These are phyloP conservation scores for Falco concolor DNA, from an alignment of 2,797 vertebrate genomes.

Conservation along the genomic window DNA sequence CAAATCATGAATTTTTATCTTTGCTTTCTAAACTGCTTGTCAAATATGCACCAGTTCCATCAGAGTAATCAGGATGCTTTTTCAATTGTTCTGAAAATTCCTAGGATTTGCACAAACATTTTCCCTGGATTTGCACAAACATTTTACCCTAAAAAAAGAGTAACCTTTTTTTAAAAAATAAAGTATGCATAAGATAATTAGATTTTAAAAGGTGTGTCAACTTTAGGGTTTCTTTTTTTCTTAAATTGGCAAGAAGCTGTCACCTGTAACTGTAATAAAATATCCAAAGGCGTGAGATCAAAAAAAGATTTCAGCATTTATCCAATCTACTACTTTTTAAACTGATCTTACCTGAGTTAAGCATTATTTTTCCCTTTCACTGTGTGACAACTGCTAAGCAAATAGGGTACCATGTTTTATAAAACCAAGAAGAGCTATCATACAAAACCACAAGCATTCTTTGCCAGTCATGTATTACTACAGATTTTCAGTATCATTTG, in stretches of 20 bases:
- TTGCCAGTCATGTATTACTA: neutral
- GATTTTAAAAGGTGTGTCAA: neutral
- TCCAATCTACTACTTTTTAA: neutral
- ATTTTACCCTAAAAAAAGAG: neutral
- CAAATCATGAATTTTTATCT: neutral
- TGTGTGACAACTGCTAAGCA: neutral
- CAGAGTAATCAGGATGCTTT: neutral
- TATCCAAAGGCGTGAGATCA: neutral
- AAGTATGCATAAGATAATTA: neutral
- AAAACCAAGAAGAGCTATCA: neutral
- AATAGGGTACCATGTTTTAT: neutral
- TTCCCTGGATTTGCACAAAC: neutral
- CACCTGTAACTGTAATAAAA: neutral
- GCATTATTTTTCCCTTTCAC: neutral
- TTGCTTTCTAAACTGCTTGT: neutral
- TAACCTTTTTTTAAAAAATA: neutral
- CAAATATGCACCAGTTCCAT: neutral
- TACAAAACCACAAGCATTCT: neutral
- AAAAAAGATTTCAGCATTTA: neutral
- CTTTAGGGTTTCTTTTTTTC: neutral
- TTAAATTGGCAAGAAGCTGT: neutral
- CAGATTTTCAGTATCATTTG: neutral
- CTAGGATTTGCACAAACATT: neutral
- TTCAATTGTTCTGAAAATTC: neutral
- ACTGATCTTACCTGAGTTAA: neutral